A percentile compares a stretch with the other conserved stretches of the same genome.
These are phyloP conservation scores for Malthinus seriepunctatus DNA, from an alignment of 2,888 invertebrate genomes.

Conservation along the genomic window DNA sequence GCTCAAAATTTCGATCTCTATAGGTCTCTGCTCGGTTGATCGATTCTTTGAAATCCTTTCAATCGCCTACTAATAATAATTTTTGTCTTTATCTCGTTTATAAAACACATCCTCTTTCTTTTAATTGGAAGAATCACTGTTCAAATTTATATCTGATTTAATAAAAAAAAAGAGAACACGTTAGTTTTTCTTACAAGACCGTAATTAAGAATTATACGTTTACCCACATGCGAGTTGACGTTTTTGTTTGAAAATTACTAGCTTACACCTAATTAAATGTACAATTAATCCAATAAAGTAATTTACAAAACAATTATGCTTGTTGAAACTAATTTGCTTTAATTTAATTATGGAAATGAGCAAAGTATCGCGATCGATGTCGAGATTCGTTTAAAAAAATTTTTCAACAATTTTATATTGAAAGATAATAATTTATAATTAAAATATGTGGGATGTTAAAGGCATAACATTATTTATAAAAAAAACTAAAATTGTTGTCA, in stretches of 20 bases:
- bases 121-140: not conserved
- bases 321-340: not conserved
- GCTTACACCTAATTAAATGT: not conserved
- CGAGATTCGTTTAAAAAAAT: too few relatives aligned
- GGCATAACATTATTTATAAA: not conserved
- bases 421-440: too few relatives aligned
- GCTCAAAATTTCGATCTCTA: too few relatives aligned
- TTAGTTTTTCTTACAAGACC: not conserved
- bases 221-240: constrained; percentile 1
- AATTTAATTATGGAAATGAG: not conserved
- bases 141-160: not conserved
- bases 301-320: constrained; percentile 1
- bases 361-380: too few relatives aligned
- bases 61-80: too few relatives aligned
- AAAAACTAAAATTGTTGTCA: not conserved
- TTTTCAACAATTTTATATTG: too few relatives aligned
- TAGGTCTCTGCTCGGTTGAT: too few relatives aligned
- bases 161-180: not conserved
- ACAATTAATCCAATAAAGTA: not conserved
- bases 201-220: not conserved
- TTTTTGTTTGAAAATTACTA: not conserved
- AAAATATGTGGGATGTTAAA: too few relatives aligned
- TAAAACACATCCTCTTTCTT: not conserved
- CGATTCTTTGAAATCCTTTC: too few relatives aligned
- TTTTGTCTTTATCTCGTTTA: too few relatives aligned